Base-by-base conservation (phyloP, 2,888 invertebrate genomes). In the Diadromus collaris region DNA sequence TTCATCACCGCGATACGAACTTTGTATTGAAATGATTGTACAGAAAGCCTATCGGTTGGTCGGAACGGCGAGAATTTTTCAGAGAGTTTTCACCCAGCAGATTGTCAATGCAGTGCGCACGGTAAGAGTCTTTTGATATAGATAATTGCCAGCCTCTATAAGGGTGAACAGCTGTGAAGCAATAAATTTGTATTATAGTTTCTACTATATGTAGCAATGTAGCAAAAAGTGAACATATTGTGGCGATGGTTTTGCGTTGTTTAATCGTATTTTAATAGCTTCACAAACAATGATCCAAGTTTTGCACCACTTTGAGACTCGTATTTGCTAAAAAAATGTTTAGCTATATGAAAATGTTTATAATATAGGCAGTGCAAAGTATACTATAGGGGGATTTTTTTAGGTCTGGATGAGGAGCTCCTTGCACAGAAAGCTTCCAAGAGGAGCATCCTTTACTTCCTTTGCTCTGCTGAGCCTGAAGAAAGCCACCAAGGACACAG, bases 381-480 rank as follows among this genome's bases (percentile, higher is more conserved):
- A n/a, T 6, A 46, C 16, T 6, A 56, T 56, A 16, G 38, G 16
- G 16, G 16, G 10, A 29, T 70, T 21, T 21, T 4, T 13, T 41
- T 34, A 76, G 76, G 24, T 70, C 24, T 44, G 41, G 34, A 78
- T 29, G 16, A 34, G 41, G 6, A 27, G 51, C n/a, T 46, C 58
- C 64, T 38, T 54, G 13, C 65, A 41, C 0, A 79, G 63, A 46
- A 81, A 76, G 54, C 19, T 78, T 51, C 56, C 69, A 19, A 69
- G 78, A 2, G 71, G 54, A 27, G 61, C 74, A 38, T 82, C 88
- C 5, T 76, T 87, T 56, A 80, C 81, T 34, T 44, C 82, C 27
- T 82, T 86, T 80, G 85, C 86, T n/a, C 54, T 89, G 21, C 88
- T 88, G 86, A 84, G 86, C 38, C 56, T 87, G 1, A 65, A 38